These are phyloP conservation scores for Yasuhikotakia modesta DNA, from an alignment of 2,797 vertebrate genomes.

Conservation along the genomic window DNA sequence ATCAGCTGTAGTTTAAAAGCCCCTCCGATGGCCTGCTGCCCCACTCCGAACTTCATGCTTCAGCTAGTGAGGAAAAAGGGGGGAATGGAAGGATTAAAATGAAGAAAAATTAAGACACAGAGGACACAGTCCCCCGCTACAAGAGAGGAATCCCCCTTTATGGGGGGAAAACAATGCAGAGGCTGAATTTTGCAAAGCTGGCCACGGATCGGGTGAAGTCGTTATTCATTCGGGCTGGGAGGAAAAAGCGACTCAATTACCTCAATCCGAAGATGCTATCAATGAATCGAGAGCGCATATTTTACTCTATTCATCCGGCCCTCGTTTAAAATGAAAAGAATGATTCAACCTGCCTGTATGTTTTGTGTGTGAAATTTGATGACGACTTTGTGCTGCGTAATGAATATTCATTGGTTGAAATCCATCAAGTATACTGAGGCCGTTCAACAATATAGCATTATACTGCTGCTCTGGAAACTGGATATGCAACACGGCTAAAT, in stretches of 20 bases:
- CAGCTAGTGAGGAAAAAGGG: slow-evolving; percentile 96
- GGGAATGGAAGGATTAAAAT: slow-evolving; percentile 90
- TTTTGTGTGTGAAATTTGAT: slow-evolving; percentile 88
- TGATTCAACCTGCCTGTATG: slow-evolving; percentile 84
- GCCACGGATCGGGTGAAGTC: slow-evolving; percentile 95
- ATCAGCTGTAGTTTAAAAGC: slow-evolving; percentile 84
- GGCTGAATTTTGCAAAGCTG: slow-evolving; percentile 85
- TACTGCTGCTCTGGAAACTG: slow-evolving; percentile 45
- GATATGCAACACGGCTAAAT: slow-evolving; percentile 43
- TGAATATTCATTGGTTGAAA: slow-evolving; percentile 80
- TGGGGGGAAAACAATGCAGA: slow-evolving; percentile 86
- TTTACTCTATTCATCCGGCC: slow-evolving; percentile 92
- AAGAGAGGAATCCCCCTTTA: slow-evolving; percentile 82
- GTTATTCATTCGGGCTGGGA: slow-evolving; percentile 96
- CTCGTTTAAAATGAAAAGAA: slow-evolving; percentile 94
- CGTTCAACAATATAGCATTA: slow-evolving; percentile 64
- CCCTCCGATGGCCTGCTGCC: slow-evolving; percentile 76
- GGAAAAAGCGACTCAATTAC: slow-evolving; percentile 94
- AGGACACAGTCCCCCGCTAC: slow-evolving; percentile 88
- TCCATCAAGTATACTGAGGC: slow-evolving; percentile 61
- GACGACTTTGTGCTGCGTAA: slow-evolving; percentile 84
- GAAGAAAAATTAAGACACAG: slow-evolving; percentile 96
- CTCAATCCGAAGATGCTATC: slow-evolving; percentile 98
- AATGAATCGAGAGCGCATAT: slow-evolving; percentile 95
- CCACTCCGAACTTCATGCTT: slow-evolving; percentile 91